Conservation (phyloP, 1,140 invertebrate genomes). For the Macrobrachium rosenbergii region DNA sequence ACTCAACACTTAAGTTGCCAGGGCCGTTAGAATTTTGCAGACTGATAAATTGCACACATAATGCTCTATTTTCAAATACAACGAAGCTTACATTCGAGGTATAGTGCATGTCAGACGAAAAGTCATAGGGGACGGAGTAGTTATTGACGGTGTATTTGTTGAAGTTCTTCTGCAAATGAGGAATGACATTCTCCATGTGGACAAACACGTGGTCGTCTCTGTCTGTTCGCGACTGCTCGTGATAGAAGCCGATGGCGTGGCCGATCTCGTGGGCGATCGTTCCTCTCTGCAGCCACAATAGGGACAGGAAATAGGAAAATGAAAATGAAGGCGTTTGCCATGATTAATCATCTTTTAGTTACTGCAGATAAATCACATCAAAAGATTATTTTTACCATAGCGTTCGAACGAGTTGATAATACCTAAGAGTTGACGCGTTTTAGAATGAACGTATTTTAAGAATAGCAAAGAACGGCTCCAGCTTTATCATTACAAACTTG, state of each 20-base stretch:
- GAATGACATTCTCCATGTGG: slow-evolving; percentile 68
- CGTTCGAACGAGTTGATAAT: no score
- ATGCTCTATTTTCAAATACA: no score
- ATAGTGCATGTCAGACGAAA: slow-evolving; percentile 66
- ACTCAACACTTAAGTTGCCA: not conserved
- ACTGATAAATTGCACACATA: not conserved
- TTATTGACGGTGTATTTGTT: slow-evolving; percentile 32
- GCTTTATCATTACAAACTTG: no score
- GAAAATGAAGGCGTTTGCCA: no score
- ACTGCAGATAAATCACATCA: no score
- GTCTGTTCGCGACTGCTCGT: slow-evolving; percentile 71
- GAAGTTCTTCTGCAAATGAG: slow-evolving; percentile 45
- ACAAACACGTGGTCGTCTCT: slow-evolving; percentile 70
- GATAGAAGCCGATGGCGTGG: slow-evolving; percentile 71
- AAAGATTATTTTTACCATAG: no score
- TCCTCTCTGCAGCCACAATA: slow-evolving; percentile 60
- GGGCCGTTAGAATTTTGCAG: not conserved
- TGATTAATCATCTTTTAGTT: no score
- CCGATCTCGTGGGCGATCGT: slow-evolving; percentile 70
- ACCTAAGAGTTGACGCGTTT: no score
- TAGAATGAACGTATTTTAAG: no score
- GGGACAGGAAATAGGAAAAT: not conserved
- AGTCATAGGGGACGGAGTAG: slow-evolving; percentile 50
- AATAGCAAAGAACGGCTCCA: no score
- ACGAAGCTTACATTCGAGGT: slow-evolving; percentile 30